phyloP scores from a whole-genome alignment of 1,140 invertebrate genomes.

The Dendrolimus kikuchii region DNA sequence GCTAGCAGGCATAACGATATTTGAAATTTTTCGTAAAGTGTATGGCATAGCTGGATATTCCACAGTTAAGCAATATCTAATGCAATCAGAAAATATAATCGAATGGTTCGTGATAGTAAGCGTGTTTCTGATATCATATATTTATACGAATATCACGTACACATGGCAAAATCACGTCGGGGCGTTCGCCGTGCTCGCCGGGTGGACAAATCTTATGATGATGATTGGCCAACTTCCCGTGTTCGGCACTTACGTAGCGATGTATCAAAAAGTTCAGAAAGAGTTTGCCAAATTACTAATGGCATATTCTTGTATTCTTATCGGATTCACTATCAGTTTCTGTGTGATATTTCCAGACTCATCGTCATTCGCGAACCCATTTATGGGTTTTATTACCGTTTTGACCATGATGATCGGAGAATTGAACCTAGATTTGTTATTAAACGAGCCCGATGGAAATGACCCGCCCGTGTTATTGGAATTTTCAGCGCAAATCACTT shows the following conservation, averaged over 20 bases:
- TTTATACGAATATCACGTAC: constrained; percentile 83
- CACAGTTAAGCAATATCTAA: constrained; percentile 83
- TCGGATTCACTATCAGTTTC: constrained; percentile 90
- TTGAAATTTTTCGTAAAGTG: constrained; percentile 84
- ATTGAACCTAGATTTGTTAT: constrained; percentile 76
- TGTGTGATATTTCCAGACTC: constrained; percentile 88
- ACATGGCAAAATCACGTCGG: constrained; percentile 88
- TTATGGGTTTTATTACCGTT: constrained; percentile 86
- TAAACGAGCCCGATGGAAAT: constrained; percentile 67
- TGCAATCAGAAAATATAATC: constrained; percentile 86
- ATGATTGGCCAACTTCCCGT: constrained; percentile 89
- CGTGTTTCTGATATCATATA: constrained; percentile 85
- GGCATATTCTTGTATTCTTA: constrained; percentile 87
- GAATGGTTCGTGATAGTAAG: constrained; percentile 89
- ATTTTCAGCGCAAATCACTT: constrained; percentile 76
- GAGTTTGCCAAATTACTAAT: constrained; percentile 88
- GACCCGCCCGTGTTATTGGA: constrained; percentile 63
- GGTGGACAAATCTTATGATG: constrained; percentile 90
- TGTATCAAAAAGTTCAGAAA: constrained; percentile 88
- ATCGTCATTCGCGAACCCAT: constrained; percentile 83
- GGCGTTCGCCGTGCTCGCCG: constrained; percentile 86
- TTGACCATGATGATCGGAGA: constrained; percentile 94
- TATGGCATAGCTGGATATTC: constrained; percentile 84
- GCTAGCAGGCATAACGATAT: constrained; percentile 79
- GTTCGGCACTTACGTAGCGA: constrained; percentile 89